Evolutionary conservation across 2,888 invertebrate species (phyloP), one percentile per base, ranked within the genome.

Genomic region (Drosophila subsilvestris): DNA sequence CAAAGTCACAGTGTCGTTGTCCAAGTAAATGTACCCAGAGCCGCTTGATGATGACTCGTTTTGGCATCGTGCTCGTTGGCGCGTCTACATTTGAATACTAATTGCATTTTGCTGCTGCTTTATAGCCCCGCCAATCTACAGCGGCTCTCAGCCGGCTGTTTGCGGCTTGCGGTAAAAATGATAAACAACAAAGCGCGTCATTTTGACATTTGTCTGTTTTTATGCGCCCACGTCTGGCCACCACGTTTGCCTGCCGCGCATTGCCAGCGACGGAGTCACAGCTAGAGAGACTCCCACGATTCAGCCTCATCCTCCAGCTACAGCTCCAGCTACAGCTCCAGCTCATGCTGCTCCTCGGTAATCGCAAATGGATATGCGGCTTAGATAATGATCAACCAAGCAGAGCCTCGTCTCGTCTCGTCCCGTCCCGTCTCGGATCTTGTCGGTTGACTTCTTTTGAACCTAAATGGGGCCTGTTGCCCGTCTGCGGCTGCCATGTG

Each of bases 161-260:
- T 44, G 6, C 20, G 27, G 42, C 72, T 69, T 82, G 80, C 89
- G 89, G 89, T 80, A 86, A 89, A 89, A 89, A 88, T 86, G 89
- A 86, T 83, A 78, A 86, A 86, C 86, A 89, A 86, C 86, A 86
- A 86, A 89, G 89, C 89, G 86, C 89, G 75, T 88, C 89, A 86
- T 76, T 88, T 89, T 86, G 89, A 86, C 88, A 86, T 89, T 86
- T 86, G 86, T 70, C 82, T 88, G 83, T 67, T 78, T 78, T 77
- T 70, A 85, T 79, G 82, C 86, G 83, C 88, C 88, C 88, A 83
- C 83, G 71, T 78, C 37, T 71, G 83, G 83, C 72, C 74, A 85
- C 74, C 85, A 79, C 65, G 66, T 70, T 22, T 62, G 85, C 81
- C 79, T n/a, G n/a, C n/a, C n/a, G n/a, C n/a, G 22, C 29, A 29